phyloP scores from a whole-genome alignment of 2,113 vertebrate genomes.

The Chroicocephalus ridibundus region DNA sequence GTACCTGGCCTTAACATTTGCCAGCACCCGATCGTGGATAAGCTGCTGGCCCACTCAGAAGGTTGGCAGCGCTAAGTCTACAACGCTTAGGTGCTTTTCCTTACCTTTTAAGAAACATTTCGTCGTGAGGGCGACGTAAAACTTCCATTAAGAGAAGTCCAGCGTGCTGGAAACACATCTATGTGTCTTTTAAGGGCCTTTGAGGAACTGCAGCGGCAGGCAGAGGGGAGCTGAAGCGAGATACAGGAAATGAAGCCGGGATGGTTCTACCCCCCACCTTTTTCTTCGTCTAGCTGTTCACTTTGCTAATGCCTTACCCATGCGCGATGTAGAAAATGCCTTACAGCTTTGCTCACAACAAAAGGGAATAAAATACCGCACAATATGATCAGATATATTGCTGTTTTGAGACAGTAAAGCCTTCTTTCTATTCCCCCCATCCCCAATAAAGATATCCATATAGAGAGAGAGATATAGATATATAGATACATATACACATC shows the following conservation, averaged over 20 bases:
- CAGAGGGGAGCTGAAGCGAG: background rate
- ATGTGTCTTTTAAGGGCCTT: background rate
- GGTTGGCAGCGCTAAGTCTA: background rate
- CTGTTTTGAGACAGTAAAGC: conserved; percentile 37
- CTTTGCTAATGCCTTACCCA: conserved; percentile 49
- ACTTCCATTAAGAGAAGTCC: background rate
- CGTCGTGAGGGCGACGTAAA: accelerated
- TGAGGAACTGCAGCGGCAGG: background rate
- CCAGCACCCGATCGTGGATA: accelerated
- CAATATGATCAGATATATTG: background rate
- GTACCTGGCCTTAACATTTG: background rate
- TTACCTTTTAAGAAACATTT: background rate
- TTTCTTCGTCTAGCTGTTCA: background rate
- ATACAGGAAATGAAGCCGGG: background rate
- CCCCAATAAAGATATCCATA: background rate
- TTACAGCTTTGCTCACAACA: conserved; percentile 63
- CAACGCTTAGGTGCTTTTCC: background rate
- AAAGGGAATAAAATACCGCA: conserved; percentile 82
- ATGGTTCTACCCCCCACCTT: background rate
- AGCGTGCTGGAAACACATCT: background rate
- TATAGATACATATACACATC: too few relatives aligned
- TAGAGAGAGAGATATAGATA: too few relatives aligned
- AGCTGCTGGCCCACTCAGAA: background rate
- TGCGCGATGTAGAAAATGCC: conserved; percentile 44
- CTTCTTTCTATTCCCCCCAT: background rate